Conservation (phyloP, 2,113 vertebrate genomes). For the Oriolus oriolus region DNA sequence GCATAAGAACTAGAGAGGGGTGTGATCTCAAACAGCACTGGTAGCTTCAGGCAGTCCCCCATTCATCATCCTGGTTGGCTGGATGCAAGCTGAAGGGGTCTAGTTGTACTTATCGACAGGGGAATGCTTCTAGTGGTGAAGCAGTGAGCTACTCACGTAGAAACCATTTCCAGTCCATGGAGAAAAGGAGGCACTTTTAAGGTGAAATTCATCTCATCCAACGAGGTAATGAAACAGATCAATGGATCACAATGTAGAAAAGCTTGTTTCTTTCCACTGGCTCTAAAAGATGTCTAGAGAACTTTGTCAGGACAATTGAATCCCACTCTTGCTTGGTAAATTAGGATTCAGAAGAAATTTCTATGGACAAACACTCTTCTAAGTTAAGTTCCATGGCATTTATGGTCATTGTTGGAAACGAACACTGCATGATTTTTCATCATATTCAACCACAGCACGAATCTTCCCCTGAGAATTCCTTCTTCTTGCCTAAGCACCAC, state of each 20-base stretch:
- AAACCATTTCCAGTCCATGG: neutral
- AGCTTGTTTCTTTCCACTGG: neutral
- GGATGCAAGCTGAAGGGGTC: neutral
- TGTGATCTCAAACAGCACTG: neutral
- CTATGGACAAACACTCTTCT: neutral
- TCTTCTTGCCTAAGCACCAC: neutral
- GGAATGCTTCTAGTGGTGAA: neutral
- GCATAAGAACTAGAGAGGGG: neutral
- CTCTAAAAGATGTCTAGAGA: neutral
- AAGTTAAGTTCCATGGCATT: neutral
- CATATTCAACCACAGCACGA: neutral
- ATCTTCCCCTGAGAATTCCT: neutral
- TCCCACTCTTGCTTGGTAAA: neutral
- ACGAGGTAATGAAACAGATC: neutral
- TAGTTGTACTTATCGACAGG: neutral
- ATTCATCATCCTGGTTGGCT: neutral
- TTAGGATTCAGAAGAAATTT: neutral
- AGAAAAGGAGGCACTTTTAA: neutral
- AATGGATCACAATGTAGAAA: neutral
- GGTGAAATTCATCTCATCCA: neutral
- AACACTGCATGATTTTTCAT: neutral
- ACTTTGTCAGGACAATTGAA: neutral
- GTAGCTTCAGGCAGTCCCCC: neutral
- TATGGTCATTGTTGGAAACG: neutral
- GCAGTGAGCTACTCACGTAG: neutral